phyloP scores from a whole-genome alignment of 1,140 invertebrate genomes.

The Cyrtorhinus lividipennis region DNA sequence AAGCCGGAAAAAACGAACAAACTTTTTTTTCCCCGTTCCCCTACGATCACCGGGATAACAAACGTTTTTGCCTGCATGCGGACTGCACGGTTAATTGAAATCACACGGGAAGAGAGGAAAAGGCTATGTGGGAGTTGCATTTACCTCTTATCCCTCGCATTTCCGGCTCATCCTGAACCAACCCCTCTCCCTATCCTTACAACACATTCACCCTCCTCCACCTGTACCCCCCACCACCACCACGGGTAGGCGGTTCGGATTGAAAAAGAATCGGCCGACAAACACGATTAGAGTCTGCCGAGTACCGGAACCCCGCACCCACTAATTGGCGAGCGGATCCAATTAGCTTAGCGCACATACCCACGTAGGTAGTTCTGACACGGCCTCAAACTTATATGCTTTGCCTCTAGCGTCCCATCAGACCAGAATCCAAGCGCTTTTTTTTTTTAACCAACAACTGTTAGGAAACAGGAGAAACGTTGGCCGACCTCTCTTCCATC shows the following conservation, averaged over 20 bases:
- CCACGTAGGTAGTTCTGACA: neutral
- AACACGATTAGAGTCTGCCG: neutral
- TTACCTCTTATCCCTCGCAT: neutral
- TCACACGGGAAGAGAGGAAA: neutral
- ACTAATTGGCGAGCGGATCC: neutral
- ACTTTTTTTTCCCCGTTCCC: neutral
- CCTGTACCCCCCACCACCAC: neutral
- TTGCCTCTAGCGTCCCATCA: too few relatives aligned
- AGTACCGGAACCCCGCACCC: neutral
- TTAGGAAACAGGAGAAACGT: too few relatives aligned
- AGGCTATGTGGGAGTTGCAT: neutral
- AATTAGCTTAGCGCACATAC: neutral
- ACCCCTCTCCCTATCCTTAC: neutral
- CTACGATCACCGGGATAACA: neutral
- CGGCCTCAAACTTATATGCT: too few relatives aligned
- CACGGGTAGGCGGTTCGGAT: neutral
- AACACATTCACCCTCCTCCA: neutral
- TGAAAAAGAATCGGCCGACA: slow-evolving; percentile 6
- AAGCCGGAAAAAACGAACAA: neutral
- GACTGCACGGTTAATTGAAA: slow-evolving; percentile 8
- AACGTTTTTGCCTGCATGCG: neutral
- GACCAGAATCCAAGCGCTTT: too few relatives aligned
- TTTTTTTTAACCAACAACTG: too few relatives aligned
- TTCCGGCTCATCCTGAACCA: neutral
- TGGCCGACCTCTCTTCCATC: too few relatives aligned